These are phyloP conservation scores for Chaetoderma sp. DNA, from an alignment of 2,888 invertebrate genomes.

Conservation along the genomic window DNA sequence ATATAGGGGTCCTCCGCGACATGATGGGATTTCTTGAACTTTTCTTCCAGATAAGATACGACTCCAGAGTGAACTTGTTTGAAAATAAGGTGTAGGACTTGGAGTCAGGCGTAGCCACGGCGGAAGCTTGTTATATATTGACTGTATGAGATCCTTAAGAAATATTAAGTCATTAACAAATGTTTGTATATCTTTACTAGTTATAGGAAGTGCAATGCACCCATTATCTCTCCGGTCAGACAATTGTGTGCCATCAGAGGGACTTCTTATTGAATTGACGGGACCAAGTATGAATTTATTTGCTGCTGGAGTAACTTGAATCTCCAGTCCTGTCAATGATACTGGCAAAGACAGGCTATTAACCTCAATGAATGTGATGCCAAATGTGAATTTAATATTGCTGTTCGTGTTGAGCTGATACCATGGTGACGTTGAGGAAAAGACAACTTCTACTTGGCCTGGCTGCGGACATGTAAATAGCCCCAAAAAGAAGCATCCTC, in stretches of 20 bases:
- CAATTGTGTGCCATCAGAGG: background rate
- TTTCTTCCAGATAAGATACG: background rate
- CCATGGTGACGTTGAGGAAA: slow-evolving; percentile 3
- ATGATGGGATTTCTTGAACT: background rate
- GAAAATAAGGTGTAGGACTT: slow-evolving; percentile 1
- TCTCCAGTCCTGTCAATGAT: background rate
- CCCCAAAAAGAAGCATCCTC: background rate
- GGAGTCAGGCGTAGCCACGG: background rate
- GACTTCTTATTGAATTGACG: background rate
- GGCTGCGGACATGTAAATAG: too few species aligned
- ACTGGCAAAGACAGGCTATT: background rate
- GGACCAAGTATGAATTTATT: background rate
- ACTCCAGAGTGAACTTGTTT: too few species aligned
- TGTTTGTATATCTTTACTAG: slow-evolving; percentile 1
- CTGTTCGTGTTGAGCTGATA: background rate
- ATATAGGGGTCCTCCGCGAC: background rate
- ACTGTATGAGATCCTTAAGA: background rate
- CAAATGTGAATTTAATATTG: background rate
- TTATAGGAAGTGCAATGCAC: too few species aligned
- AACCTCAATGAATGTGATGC: background rate
- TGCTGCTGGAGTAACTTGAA: background rate
- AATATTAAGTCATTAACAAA: background rate
- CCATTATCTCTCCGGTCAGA: too few species aligned
- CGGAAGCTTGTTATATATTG: background rate
- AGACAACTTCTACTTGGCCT: too few species aligned